Base-by-base conservation (phyloP, 2,888 invertebrate genomes). In the Oscheius sp. region DNA sequence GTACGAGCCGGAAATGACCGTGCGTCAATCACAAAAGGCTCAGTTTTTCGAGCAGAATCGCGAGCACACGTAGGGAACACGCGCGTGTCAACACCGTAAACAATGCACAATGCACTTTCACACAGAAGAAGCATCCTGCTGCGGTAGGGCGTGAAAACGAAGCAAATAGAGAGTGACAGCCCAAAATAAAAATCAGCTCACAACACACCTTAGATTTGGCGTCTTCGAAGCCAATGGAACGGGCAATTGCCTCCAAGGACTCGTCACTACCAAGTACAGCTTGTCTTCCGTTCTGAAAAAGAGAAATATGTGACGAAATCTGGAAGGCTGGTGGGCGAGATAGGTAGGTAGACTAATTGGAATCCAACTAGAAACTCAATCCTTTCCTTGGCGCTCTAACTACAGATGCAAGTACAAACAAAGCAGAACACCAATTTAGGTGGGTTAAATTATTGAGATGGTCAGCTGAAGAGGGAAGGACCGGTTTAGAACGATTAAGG, bases 241-340 rank as follows among this genome's bases (percentile, higher is more conserved):
- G 74, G 17, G 82, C 83, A 27, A 85, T 78, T 42, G 75, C 73
- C 61, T 74, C 72, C 34, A 84, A 69, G 48, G 80, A 74, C 37
- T 75, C 72, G 42, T 79, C 61, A 55, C 75, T 75, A 20, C 78
- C 75, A 12, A 84, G 79, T 3, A 84, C 83, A 23, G 77, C 81
- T 45, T 72, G 67, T 63, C 84, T 80, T 57, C 82, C 84, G 70
- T 74, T 76, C 84, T 84, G 75, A 64, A 84, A 79, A 50, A 46
- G 31, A 63, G 17, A 20, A 34, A n/a, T n/a, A n/a, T 17, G 20
- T 34, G 25, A 39, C 23, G 20, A 25, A 37, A 8, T 37, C 23
- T 39, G 33, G 33, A 33, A 31, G 31, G 31, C 25, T 34, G 4
- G 61, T 25, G 17, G 55, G 34, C 20, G 55, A 33, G 34, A 55